Conservation (phyloP, 2,797 vertebrate genomes). For the Enteromius paludinosus region DNA sequence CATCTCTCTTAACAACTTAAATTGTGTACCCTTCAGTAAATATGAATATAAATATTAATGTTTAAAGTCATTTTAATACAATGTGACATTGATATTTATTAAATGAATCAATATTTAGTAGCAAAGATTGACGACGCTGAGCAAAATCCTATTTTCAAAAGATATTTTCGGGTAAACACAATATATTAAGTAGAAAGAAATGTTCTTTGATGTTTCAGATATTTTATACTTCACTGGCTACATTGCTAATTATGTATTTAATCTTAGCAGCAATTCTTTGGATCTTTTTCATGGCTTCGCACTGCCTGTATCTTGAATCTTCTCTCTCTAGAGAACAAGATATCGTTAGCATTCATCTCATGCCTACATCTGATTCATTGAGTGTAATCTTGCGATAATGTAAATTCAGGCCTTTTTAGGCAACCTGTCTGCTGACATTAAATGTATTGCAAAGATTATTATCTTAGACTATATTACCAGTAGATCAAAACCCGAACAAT, state of each 20-base stretch:
- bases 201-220: neutral
- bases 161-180: neutral
- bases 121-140: neutral
- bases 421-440: slow-evolving; percentile 18
- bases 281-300: slow-evolving; percentile 22
- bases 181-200: slow-evolving; percentile 17
- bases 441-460: slow-evolving; percentile 36
- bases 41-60: neutral
- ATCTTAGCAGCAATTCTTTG: slow-evolving; percentile 20
- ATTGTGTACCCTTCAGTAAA: neutral
- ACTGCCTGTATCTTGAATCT: slow-evolving; percentile 8
- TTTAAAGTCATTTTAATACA: neutral
- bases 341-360: slow-evolving; percentile 19
- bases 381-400: slow-evolving; percentile 34
- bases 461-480: slow-evolving; percentile 14
- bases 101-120: neutral
- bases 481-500: slow-evolving; percentile 24
- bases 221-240: slow-evolving; percentile 12
- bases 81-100: neutral
- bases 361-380: slow-evolving; percentile 20
- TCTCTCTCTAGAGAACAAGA: slow-evolving; percentile 12
- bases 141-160: slow-evolving; percentile 16
- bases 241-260: slow-evolving; percentile 25
- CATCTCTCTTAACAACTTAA: slow-evolving; percentile 5
- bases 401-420: slow-evolving; percentile 33